Base-by-base conservation (phyloP, 2,888 invertebrate genomes). In the Diploptera punctata region DNA sequence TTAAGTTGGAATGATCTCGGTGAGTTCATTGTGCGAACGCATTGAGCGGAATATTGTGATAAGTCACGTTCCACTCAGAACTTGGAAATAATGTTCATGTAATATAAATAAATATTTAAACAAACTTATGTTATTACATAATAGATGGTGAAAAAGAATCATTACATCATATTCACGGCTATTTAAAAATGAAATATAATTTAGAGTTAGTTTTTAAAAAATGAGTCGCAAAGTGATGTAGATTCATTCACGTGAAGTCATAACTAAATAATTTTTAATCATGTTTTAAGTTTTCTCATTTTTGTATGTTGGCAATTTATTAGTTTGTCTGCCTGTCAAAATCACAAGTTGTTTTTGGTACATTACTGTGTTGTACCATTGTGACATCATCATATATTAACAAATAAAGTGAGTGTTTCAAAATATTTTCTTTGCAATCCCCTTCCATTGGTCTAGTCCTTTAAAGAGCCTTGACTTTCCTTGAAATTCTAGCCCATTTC, bases 361-460 rank as follows among this genome's bases (percentile, higher is more conserved):
- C 57, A 57, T 19, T 24, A 29, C 13, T 57, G 26, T 57, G 57
- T 57, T 57, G 31, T 57, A 57, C 57, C 57, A 57, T n/a, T 57
- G 57, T 57, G 57, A 57, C 57, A 31, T 57, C 24, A 57, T 57
- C 57, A 29, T 57, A 29, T 29, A 57, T 29, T n/a, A 57, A 57
- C 29, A 29, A 57, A 57, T 57, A 57, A 57, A 57, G 29, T 57
- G 29, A 29, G 57, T 57, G 57, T 57, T 57, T 31, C 13, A 57
- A 57, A 31, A 3, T 7, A 5, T 24, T 24, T 5, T 52, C 9
- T 16, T 24, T 52, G 3, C 24, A 9, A 38, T 38, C 38, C 13
- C 5, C 38, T 9, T n/a, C n/a, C n/a, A n/a, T n/a, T n/a, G n/a
- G n/a, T n/a, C n/a, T n/a, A n/a, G n/a, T n/a, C n/a, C n/a, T n/a